These are phyloP conservation scores for Ciconia maguari DNA, from an alignment of 2,113 vertebrate species.

Conservation along the genomic window DNA sequence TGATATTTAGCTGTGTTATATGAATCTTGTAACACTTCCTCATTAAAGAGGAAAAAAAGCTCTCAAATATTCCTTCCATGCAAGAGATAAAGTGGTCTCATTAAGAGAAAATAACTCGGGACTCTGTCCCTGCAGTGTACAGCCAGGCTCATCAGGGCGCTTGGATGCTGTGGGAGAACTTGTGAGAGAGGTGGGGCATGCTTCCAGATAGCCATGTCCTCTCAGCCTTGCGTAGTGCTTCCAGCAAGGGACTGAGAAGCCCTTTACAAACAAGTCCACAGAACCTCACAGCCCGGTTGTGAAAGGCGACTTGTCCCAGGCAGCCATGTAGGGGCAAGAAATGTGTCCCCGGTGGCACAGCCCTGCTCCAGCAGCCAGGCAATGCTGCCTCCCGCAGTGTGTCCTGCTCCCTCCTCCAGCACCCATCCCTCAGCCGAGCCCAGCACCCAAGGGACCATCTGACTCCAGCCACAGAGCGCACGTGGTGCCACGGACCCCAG, in stretches of 20 bases:
- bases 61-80: neutral
- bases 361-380: neutral
- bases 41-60: neutral
- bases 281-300: neutral
- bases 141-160: neutral
- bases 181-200: neutral
- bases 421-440: neutral
- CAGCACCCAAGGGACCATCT: neutral
- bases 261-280: neutral
- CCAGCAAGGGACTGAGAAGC: neutral
- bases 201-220: neutral
- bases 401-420: neutral
- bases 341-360: neutral
- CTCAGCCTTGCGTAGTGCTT: neutral
- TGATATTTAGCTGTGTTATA: neutral
- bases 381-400: neutral
- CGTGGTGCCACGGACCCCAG: fast-evolving
- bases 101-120: neutral
- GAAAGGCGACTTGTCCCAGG: neutral
- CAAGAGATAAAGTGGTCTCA: neutral
- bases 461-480: neutral
- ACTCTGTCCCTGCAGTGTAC: neutral
- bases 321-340: fast-evolving
- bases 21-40: neutral
- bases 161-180: neutral